phyloP scores from a whole-genome alignment of 2,113 vertebrate genomes.

The Anthoscopus minutus region DNA sequence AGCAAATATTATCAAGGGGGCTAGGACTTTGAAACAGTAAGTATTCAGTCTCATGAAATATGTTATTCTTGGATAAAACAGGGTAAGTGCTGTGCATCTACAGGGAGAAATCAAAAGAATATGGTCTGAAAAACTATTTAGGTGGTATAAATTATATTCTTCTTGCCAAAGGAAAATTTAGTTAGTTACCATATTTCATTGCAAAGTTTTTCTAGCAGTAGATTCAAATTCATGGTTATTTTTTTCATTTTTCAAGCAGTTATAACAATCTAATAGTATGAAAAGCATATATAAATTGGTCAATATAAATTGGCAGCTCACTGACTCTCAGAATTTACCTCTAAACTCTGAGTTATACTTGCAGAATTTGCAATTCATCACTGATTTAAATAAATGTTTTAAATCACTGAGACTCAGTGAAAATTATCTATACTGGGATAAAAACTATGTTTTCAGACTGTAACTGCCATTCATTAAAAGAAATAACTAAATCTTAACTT shows the following conservation, averaged over 20 bases:
- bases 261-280: not conserved
- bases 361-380: not conserved
- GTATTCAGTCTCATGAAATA: not conserved
- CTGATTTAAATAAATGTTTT: not conserved
- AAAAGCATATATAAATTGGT: not conserved
- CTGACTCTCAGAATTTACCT: not conserved
- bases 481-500: not conserved
- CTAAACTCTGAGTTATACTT: not conserved
- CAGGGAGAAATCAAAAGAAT: not conserved
- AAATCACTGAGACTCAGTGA: not conserved
- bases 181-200: not conserved
- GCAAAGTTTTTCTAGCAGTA: not conserved
- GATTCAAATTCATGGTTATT: not conserved
- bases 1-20: not conserved
- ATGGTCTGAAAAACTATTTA: not conserved
- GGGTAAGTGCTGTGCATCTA: not conserved
- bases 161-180: not conserved
- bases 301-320: not conserved
- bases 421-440: not conserved
- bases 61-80: not conserved
- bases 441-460: not conserved
- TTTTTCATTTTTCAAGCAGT: not conserved
- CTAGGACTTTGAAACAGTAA: not conserved
- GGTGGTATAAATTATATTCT: not conserved
- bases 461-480: not conserved